Conservation (phyloP, 2,797 vertebrate species). For the Dromococcyx pavoninus region DNA sequence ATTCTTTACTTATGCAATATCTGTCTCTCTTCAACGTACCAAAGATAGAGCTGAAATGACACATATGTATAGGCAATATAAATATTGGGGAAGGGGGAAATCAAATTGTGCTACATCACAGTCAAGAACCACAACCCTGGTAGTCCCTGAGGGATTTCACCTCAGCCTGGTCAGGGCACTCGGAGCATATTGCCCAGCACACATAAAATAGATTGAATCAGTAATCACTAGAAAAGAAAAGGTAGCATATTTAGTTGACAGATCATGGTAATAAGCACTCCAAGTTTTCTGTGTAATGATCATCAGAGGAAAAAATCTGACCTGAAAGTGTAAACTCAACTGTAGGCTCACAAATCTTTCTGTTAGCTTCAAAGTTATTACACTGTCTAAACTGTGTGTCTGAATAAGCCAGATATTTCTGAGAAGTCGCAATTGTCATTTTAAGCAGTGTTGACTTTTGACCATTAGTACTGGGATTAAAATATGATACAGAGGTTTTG, state of each 20-base stretch:
- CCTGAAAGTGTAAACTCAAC: neutral
- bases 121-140: neutral
- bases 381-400: accelerated
- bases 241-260: neutral
- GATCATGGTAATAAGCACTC: neutral
- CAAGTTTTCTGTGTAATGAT: neutral
- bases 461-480: neutral
- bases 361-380: neutral
- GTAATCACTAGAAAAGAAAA: neutral
- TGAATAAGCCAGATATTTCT: too few relatives aligned
- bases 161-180: neutral
- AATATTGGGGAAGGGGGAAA: neutral
- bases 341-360: neutral
- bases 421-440: accelerated
- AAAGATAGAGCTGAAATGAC: neutral
- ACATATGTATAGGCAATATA: neutral
- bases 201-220: neutral
- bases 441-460: neutral
- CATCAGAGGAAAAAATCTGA: neutral
- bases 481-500: neutral
- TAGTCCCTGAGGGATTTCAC: neutral
- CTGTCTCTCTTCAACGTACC: neutral
- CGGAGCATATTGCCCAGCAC: neutral
- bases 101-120: neutral
- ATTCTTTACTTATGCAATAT: neutral